These are phyloP conservation scores for Gibbula magus DNA, from an alignment of 2,888 invertebrate genomes.

Conservation along the genomic window DNA sequence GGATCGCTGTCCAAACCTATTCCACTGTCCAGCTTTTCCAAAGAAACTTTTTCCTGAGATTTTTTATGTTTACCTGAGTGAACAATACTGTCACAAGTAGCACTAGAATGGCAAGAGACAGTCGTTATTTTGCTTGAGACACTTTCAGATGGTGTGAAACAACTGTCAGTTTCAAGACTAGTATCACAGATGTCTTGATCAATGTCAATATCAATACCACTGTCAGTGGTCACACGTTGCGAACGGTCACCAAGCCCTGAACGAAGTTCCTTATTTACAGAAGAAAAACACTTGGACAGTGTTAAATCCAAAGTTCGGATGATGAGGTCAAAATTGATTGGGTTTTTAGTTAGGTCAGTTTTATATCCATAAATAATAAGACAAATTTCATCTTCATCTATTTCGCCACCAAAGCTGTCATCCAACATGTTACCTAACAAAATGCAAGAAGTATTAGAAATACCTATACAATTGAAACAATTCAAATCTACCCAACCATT, in stretches of 20 bases:
- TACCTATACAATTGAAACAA: neutral
- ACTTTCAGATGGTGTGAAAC: slow-evolving; percentile 12
- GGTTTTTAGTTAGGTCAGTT: slow-evolving; percentile 36
- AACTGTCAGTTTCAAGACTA: slow-evolving; percentile 6
- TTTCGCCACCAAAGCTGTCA: slow-evolving; percentile 46
- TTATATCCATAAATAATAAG: slow-evolving; percentile 42
- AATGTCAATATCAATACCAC: slow-evolving; percentile 38
- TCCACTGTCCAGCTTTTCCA: slow-evolving; percentile 43
- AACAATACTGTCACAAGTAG: slow-evolving; percentile 18
- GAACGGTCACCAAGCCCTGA: slow-evolving; percentile 16
- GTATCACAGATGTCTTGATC: slow-evolving; percentile 35
- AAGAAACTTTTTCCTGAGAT: slow-evolving; percentile 20
- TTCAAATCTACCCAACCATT: no score
- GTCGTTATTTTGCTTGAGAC: slow-evolving; percentile 2
- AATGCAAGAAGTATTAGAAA: slow-evolving; percentile 10
- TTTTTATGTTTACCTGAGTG: slow-evolving; percentile 17
- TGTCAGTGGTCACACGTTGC: slow-evolving; percentile 31
- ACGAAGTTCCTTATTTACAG: slow-evolving; percentile 9
- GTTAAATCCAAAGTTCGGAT: slow-evolving; percentile 30
- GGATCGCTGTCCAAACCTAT: slow-evolving; percentile 44
- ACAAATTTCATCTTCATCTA: slow-evolving; percentile 43
- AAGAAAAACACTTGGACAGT: neutral
- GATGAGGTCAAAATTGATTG: slow-evolving; percentile 36
- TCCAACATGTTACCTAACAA: slow-evolving; percentile 34
- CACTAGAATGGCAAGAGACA: slow-evolving; percentile 12